Evolutionary conservation across 1,140 invertebrate species (phyloP).

Genomic region (Diplogasteroides magnus): DNA sequence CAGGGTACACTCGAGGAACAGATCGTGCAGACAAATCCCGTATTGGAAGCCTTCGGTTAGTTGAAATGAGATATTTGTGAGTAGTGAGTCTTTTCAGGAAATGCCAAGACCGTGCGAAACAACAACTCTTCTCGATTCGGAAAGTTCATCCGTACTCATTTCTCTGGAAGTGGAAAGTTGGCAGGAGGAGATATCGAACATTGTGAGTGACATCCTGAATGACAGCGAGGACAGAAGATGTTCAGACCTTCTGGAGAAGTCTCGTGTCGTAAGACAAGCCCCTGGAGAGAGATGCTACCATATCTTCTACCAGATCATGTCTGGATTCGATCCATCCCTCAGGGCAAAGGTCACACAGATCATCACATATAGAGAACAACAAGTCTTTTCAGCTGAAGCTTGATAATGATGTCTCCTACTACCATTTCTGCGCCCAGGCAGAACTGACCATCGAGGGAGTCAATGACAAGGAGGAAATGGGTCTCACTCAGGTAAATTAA

Average conservation of each 20-base stretch:
- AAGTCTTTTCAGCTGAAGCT: constrained; percentile 41
- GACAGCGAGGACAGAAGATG: too few species aligned
- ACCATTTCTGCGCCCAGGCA: constrained; percentile 83
- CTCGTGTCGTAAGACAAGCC: constrained; percentile 99
- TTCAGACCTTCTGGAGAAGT: constrained; percentile 96
- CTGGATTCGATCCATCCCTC: constrained; percentile 75
- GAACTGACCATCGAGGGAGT: constrained; percentile 91
- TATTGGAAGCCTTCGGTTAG: constrained; percentile 62
- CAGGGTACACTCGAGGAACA: constrained; percentile 65
- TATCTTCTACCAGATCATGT: constrained; percentile 99
- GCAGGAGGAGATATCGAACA: constrained; percentile 99
- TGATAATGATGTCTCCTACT: constrained; percentile 51
- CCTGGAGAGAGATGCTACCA: constrained; percentile 97
- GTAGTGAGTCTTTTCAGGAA: constrained; percentile 36
- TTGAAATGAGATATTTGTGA: neutral
- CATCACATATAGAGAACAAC: neutral
- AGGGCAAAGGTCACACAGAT: constrained; percentile 55
- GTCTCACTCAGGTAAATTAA: constrained; percentile 64
- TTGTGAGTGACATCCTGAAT: constrained; percentile 86
- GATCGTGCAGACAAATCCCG: constrained; percentile 63
- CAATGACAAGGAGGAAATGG: constrained; percentile 92
- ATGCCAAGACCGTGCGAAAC: constrained; percentile 65
- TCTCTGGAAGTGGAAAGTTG: constrained; percentile 95
- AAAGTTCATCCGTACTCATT: constrained; percentile 99
- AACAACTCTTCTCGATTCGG: constrained; percentile 66